Base-by-base conservation (phyloP, 2,888 invertebrate species). In the Hirtodrosophila confusa region DNA sequence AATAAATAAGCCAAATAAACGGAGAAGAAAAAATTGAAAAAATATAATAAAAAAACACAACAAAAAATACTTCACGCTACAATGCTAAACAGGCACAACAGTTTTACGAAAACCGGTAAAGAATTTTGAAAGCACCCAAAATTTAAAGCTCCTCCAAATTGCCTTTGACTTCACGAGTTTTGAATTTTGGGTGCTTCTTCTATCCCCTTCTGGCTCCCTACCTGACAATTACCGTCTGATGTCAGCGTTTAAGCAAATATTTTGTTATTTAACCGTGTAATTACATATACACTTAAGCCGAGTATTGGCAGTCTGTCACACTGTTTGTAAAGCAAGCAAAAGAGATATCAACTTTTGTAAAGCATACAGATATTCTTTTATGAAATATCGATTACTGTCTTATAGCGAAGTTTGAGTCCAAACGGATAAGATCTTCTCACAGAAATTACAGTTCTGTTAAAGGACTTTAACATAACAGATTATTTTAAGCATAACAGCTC, bases 171-270 rank as follows among this genome's bases (percentile, higher is more conserved):
- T 5, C 9, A 31, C 31, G 33, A 58, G 36, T 68, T 35, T 58
- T 37, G 31, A n/a, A 23, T 27, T 48, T 37, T 48, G 29, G 10
- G n/a, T 35, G 43, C 44, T 27, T 23, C 36, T 49, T 35, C 40
- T 5, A 24, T 12, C 17, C 8, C 37, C 35, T 0, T 53, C 24
- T 49, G 24, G 17, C 48, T 41, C 12, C 23, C 50, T 45, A 51
- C 39, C 68, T 69, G 55, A 23, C 71, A 75, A 75, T 71, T 67
- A 62, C 63, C 54, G 60, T 69, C 80, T 82, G 87, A 82, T 82
- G 82, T 86, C 87, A 82, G 87, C 82, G 74, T 67, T 82, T 67
- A 86, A 80, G 70, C 70, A 82, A 82, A 80, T 83, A 85, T 79
- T 85, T 82, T 79, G 58, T 66, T 74, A 79, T 87, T 87, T 76